A percentile compares a stretch with the other conserved stretches of the same genome.
Evolutionary conservation across 1,140 invertebrate species (phyloP).

Genomic region (Helicorthomorpha holstii): DNA sequence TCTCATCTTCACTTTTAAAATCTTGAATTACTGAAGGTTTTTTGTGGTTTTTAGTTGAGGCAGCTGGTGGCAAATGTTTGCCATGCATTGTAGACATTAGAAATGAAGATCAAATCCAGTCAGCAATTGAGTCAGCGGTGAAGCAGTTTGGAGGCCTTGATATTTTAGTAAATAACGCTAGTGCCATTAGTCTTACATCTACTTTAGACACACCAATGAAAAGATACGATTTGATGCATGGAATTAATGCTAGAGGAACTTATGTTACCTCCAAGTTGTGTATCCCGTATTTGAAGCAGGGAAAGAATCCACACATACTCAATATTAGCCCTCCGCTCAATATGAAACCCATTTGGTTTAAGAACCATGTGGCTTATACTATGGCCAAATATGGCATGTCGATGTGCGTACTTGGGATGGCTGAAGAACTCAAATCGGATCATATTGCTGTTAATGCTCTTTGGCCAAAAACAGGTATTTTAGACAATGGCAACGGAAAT

Average conservation of each 20-base stretch:
- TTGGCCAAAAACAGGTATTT: constrained; percentile 79
- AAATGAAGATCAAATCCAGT: constrained; percentile 60
- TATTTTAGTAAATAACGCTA: constrained; percentile 89
- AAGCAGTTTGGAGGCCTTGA: constrained; percentile 92
- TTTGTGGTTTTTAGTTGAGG: constrained; percentile 51
- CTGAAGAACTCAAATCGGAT: constrained; percentile 66
- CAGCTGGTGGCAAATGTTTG: constrained; percentile 70
- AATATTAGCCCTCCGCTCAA: constrained; percentile 90
- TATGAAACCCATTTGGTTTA: constrained; percentile 81
- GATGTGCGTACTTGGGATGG: constrained; percentile 93
- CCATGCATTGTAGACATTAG: constrained; percentile 89
- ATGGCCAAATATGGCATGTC: constrained; percentile 99
- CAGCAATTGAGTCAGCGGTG: constrained; percentile 72
- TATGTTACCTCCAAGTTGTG: constrained; percentile 87
- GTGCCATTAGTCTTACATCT: constrained; percentile 78
- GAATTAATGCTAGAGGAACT: constrained; percentile 78
- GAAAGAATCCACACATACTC: constrained; percentile 84
- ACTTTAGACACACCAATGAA: constrained; percentile 88
- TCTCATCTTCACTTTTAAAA: not conserved
- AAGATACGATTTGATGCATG: constrained; percentile 83
- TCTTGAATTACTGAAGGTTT: not conserved
- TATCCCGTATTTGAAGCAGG: constrained; percentile 73
- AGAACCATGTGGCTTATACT: constrained; percentile 85
- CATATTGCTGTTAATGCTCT: constrained; percentile 90
- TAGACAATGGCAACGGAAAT: constrained; percentile 2